Conservation (phyloP, 2,888 invertebrate species). For the Andricus curvator region DNA sequence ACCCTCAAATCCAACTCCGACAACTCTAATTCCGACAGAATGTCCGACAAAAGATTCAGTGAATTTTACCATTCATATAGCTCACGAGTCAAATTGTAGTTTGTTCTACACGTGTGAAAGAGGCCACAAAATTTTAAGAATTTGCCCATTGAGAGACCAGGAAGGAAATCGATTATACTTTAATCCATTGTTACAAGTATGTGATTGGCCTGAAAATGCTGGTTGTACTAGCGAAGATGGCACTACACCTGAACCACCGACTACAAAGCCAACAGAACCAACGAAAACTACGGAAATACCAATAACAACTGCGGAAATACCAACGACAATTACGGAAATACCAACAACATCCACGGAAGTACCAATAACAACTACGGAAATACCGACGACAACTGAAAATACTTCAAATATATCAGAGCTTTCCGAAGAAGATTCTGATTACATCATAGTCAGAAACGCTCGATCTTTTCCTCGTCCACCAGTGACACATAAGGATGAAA, state of each 20-base stretch:
- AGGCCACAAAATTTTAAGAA: conserved; percentile 45
- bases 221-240: conserved; percentile 21
- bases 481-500: conserved; percentile 7
- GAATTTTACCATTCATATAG: conserved; percentile 53
- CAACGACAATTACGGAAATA: too few species aligned
- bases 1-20: conserved; percentile 25
- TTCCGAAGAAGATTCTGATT: background rate
- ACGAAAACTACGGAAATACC: background rate
- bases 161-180: conserved; percentile 56
- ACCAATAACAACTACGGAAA: background rate
- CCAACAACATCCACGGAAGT: too few species aligned
- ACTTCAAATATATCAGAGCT: background rate
- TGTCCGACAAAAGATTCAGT: conserved; percentile 58
- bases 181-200: conserved; percentile 11
- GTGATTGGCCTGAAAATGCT: conserved; percentile 41
- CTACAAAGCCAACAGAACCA: conserved; percentile 27
- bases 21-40: conserved; percentile 23
- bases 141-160: conserved; percentile 54
- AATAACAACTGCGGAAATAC: too few species aligned
- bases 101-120: conserved; percentile 42
- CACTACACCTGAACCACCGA: background rate
- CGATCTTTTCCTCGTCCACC: conserved; percentile 11
- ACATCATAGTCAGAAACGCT: background rate
- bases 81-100: conserved; percentile 60
- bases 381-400: background rate